Percentiles rank a stretch among this genome's conserved stretches.
phyloP scores from a whole-genome alignment of 2,797 vertebrate genomes.

The Neoniphon sammara region DNA sequence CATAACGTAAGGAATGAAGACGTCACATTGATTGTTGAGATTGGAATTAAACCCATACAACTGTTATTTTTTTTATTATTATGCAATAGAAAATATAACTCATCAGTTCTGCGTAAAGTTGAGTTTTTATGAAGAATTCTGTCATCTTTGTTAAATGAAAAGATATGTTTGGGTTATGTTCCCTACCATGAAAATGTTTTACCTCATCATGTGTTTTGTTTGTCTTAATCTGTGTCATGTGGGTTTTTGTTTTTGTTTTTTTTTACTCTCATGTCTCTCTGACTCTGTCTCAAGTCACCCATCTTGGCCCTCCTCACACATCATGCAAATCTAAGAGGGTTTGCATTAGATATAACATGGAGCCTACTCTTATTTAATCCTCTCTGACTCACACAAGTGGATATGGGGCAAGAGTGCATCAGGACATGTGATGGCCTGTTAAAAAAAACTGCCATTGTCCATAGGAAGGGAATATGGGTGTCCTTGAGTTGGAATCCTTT shows the following conservation, averaged over 20 bases:
- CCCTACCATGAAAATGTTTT: conserved; percentile 46
- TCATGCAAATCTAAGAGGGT: conserved; percentile 14
- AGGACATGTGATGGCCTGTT: conserved; percentile 32
- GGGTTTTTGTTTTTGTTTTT: conserved; percentile 29
- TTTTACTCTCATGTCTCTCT: conserved; percentile 20
- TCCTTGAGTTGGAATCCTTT: conserved; percentile 37
- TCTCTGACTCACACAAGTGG: conserved; percentile 36
- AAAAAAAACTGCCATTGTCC: background rate
- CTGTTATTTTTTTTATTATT: conserved; percentile 26
- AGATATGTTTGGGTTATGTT: conserved; percentile 42
- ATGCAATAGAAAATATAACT: conserved; percentile 39
- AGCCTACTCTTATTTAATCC: conserved; percentile 37
- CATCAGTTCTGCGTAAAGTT: conserved; percentile 46
- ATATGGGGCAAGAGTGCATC: background rate
- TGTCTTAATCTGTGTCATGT: conserved; percentile 37
- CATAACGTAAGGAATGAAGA: conserved; percentile 25
- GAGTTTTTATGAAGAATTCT: conserved; percentile 61
- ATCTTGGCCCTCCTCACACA: background rate
- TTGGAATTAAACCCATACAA: conserved; percentile 20
- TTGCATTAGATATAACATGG: background rate
- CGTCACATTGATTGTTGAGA: conserved; percentile 47
- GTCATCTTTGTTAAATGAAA: conserved; percentile 47
- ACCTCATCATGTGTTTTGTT: conserved; percentile 52
- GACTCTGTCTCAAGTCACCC: background rate
- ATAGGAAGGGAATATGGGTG: conserved; percentile 27